Base-by-base conservation (phyloP, 2,113 vertebrate species). In the Pleuronectes platessa region DNA sequence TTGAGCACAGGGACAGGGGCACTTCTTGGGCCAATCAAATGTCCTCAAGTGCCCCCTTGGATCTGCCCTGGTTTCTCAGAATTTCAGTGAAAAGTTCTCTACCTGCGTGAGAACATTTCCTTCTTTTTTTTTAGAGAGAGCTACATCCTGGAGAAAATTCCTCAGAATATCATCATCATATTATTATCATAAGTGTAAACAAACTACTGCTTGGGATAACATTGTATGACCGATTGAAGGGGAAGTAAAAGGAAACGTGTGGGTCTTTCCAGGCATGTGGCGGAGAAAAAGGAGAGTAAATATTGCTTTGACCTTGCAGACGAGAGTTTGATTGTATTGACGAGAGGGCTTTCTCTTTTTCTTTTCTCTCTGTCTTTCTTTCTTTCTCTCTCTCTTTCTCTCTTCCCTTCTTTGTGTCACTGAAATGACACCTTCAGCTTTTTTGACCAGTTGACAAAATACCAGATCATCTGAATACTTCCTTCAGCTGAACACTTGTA, bases 271-370 rank as follows among this genome's bases (percentile, higher is more conserved):
- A 3, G 45, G 55, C 62, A 82, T 51, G n/a, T 53, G 62, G 60
- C 42, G 63, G 23, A 59, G 21, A 67, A 74, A 27, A 56, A 76
- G 11, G 14, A 78, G 76, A 76, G 60, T 75, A 86, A 90, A 86
- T 66, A 88, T 27, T 71, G 42, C 66, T 77, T 54, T 77, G 77
- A 83, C 88, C 86, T 90, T 92, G 73, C 27, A 11, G 42, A 55
- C 31, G 37, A 78, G 23, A 49, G 61, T 54, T 61, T 74, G 54
- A 74, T 80, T 69, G 58, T 49, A 66, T 69, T 26, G 66, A 79
- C 51, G 37, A 27, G 18, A 18, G 21, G 17, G 0, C 13, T 5
- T 14, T 59, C 64, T 59, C 58, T 12, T 26, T 62, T 5, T 0
- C 13, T 5, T 31, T 7, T 0, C 13, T 5, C 20, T 59, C 64